Evolutionary conservation across 2,113 vertebrate species (phyloP), one percentile per base, ranked within the genome.

Genomic region (Bungarus multicinctus): DNA sequence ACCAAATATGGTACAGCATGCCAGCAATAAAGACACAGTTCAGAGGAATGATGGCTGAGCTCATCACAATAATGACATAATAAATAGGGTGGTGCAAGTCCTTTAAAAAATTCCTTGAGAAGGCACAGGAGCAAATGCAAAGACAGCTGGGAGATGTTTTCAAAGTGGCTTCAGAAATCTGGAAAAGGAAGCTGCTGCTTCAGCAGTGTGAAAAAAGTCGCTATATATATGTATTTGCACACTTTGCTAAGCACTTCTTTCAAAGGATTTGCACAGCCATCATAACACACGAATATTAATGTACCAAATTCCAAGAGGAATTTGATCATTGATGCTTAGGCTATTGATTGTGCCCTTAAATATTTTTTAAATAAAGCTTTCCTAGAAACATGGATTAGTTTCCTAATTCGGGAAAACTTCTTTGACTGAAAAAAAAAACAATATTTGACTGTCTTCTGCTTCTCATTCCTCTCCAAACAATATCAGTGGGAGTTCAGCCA

Each of bases 401-500:
- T 90, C 85, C 50, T 93, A 93, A 88, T 54, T 90, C 50, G 55
- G 89, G 92, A 91, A 90, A 90, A 60, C 57, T 85, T 87, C 85
- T 93, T 87, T 85, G 69, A 90, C 54, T 90, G 89, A 69, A 93
- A 34, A 69, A 93, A 34, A 90, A 91, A 93, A 81, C 89, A 88
- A 47, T 58, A 91, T 87, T 93, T 88, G 85, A 64, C 25, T 91
- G 85, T 45, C 50, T 74, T 90, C 57, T 55, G 58, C 58, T 50
- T 55, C 55, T 69, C n/a, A 52, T 55, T 27, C 47, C 34, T 74
- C 88, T 89, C 54, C 39, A 85, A 90, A 58, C 89, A 81, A 90
- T 90, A 87, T 90, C 69, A 93, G 69, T 85, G 92, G 69, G 88
- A 58, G 69, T 89, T 92, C 64, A 89, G 92, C 88, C 92, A 93